phyloP scores from a whole-genome alignment of 2,888 invertebrate genomes.

The Phania funesta region DNA sequence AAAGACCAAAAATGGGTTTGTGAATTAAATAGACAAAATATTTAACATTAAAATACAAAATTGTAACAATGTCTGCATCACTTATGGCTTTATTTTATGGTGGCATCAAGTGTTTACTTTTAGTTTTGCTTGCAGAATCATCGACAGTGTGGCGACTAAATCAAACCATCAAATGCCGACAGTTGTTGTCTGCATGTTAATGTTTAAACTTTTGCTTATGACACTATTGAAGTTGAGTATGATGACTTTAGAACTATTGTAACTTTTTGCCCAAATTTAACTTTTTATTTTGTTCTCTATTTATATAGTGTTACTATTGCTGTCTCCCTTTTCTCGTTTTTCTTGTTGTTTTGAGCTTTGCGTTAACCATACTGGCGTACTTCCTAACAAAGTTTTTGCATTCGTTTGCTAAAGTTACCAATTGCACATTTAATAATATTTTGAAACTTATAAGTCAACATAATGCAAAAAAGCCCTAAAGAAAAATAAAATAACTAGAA shows the following conservation, averaged over 20 bases:
- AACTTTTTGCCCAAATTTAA: background rate
- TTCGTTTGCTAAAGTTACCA: conserved; percentile 46
- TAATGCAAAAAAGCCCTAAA: conserved; percentile 10
- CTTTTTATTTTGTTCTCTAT: conserved; percentile 23
- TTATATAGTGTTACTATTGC: background rate
- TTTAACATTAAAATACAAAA: conserved; percentile 1
- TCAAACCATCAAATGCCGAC: conserved; percentile 8
- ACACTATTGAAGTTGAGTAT: conserved; percentile 44
- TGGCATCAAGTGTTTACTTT: background rate
- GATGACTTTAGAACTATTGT: conserved; percentile 28
- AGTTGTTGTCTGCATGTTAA: conserved; percentile 51
- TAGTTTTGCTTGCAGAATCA: too few species aligned
- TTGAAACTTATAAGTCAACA: conserved; percentile 40
- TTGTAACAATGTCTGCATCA: background rate
- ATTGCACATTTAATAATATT: conserved; percentile 56
- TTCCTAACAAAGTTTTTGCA: conserved; percentile 49
- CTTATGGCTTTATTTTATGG: background rate
- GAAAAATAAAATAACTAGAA: too few species aligned
- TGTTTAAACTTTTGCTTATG: conserved; percentile 66
- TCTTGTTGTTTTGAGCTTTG: conserved; percentile 64
- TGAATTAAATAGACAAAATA: too few species aligned
- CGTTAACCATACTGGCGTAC: conserved; percentile 52
- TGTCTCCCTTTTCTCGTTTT: background rate
- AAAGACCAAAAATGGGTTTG: too few species aligned
- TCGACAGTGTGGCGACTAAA: conserved; percentile 4